Evolutionary conservation across 2,888 invertebrate species (phyloP).

Genomic region (Cheilosia soror): DNA sequence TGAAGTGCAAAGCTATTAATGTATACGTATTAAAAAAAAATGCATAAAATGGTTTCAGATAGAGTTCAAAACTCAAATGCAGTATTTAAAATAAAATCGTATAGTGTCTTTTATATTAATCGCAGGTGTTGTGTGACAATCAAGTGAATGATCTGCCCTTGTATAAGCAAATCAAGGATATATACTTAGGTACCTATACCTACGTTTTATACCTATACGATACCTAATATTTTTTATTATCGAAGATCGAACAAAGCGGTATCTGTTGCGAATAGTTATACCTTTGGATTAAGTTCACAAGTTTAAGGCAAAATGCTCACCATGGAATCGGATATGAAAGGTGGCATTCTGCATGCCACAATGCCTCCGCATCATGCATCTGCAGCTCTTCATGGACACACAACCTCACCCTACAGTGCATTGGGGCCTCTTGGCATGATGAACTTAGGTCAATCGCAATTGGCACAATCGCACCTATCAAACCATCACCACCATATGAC

Average conservation of each 20-base stretch:
- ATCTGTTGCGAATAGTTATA: neutral
- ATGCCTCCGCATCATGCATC: conserved; percentile 93
- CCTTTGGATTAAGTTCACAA: conserved; percentile 39
- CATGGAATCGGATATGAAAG: conserved; percentile 96
- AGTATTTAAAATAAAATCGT: conserved; percentile 34
- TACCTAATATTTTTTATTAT: neutral
- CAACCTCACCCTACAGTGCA: conserved; percentile 87
- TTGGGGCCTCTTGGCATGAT: conserved; percentile 90
- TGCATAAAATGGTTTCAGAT: conserved; percentile 73
- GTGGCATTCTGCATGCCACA: conserved; percentile 93
- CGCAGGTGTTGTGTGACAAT: conserved; percentile 64
- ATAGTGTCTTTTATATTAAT: conserved; percentile 54
- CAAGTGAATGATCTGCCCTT: conserved; percentile 44
- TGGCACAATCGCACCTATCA: conserved; percentile 86
- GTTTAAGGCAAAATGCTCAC: conserved; percentile 90
- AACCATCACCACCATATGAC: conserved; percentile 86
- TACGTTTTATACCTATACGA: no score
- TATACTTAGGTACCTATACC: neutral
- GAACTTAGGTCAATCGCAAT: conserved; percentile 87
- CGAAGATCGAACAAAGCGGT: conserved; percentile 15
- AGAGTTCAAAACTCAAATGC: conserved; percentile 66
- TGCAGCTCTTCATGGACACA: conserved; percentile 86
- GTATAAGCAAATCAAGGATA: conserved; percentile 41
- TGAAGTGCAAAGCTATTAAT: conserved; percentile 28
- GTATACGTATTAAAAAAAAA: conserved; percentile 32